Conservation (phyloP, 2,888 invertebrate species). For the Archaeoteleia sp. region DNA sequence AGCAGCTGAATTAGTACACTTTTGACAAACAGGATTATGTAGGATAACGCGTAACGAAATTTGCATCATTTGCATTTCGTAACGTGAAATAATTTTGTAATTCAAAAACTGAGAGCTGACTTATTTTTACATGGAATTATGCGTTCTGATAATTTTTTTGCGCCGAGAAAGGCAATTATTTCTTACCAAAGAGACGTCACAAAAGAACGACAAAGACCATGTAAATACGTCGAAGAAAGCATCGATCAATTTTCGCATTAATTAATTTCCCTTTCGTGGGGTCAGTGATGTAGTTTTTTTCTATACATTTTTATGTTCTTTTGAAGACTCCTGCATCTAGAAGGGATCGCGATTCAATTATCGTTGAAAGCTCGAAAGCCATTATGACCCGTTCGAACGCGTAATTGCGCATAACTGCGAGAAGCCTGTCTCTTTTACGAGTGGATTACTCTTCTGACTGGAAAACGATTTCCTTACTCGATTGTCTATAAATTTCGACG, state of each 20-base stretch:
- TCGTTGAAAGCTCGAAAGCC: conserved; percentile 59
- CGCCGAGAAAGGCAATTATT: too few relatives aligned
- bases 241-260: conserved; percentile 18
- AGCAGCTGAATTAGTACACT: too few relatives aligned
- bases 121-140: too few relatives aligned
- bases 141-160: too few relatives aligned
- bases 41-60: too few relatives aligned
- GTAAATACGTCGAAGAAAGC: conserved; percentile 5
- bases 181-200: too few relatives aligned
- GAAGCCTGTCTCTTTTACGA: conserved; percentile 53
- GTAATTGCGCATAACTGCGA: conserved; percentile 61
- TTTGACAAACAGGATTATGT: too few relatives aligned
- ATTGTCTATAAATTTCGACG: conserved; percentile 49
- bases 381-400: conserved; percentile 63
- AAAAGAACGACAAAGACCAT: conserved; percentile 1
- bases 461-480: conserved; percentile 44
- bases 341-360: conserved; percentile 62
- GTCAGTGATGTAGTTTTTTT: conserved; percentile 17
- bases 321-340: conserved; percentile 28
- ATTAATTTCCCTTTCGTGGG: conserved; percentile 27
- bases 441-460: conserved; percentile 40
- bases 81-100: too few relatives aligned
- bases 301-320: conserved; percentile 27
- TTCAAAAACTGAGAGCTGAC: too few relatives aligned
- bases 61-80: too few relatives aligned